Conservation (phyloP, 2,888 invertebrate genomes). For the Parasteatoda lunata region DNA sequence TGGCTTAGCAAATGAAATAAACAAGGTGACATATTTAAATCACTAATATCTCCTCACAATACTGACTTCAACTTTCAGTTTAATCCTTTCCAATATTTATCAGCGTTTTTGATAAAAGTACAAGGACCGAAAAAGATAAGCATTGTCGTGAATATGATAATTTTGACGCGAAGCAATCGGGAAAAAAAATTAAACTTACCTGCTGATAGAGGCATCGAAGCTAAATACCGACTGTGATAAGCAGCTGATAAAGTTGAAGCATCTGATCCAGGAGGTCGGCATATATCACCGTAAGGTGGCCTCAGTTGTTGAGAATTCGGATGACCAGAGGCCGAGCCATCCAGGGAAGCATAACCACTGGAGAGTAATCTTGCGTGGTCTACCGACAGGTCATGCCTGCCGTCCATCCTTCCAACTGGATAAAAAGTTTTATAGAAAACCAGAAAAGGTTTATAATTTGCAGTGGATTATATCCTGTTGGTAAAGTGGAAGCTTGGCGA, state of each 20-base stretch:
- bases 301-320: constrained; percentile 48
- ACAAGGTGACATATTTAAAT: too few species aligned
- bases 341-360: constrained; percentile 39
- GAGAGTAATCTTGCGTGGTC: constrained; percentile 43
- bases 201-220: constrained; percentile 53
- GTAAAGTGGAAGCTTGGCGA: not conserved
- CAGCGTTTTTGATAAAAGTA: not conserved
- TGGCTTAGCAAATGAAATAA: too few species aligned
- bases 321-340: constrained; percentile 40
- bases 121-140: not conserved
- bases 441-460: not conserved
- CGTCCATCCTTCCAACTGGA: constrained; percentile 39
- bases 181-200: constrained; percentile 8
- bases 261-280: constrained; percentile 42
- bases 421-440: not conserved
- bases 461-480: not conserved
- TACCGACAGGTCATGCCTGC: constrained; percentile 52
- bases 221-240: constrained; percentile 60
- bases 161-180: not conserved
- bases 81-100: too few species aligned
- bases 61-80: too few species aligned
- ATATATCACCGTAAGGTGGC: constrained; percentile 52
- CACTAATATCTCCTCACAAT: too few species aligned
- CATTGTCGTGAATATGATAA: not conserved
- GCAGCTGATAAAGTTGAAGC: constrained; percentile 38